Conservation (phyloP, 2,797 vertebrate species). For the Mionectes olivaceus region DNA sequence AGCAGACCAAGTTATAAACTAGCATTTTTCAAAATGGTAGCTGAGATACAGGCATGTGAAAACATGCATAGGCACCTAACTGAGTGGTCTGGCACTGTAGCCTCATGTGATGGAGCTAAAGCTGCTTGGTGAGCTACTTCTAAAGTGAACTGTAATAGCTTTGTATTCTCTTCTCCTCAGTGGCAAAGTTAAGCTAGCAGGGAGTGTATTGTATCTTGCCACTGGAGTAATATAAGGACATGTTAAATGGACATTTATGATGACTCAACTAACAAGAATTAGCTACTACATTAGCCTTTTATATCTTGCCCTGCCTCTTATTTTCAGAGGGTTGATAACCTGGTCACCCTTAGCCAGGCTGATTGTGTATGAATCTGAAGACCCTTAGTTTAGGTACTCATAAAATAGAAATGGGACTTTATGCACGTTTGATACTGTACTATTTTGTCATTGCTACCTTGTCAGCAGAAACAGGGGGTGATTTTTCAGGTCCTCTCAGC, state of each 20-base stretch:
- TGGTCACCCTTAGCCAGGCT: not conserved
- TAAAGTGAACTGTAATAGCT: not conserved
- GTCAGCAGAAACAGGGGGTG: not conserved
- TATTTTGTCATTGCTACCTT: not conserved
- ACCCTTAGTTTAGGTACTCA: not conserved
- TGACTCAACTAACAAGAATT: constrained; percentile 20
- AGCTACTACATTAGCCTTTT: not conserved
- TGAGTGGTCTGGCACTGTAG: not conserved
- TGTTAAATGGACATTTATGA: not conserved
- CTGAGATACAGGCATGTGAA: not conserved
- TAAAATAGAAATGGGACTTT: not conserved
- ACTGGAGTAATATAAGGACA: not conserved
- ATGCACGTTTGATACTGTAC: not conserved
- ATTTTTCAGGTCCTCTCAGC: not conserved
- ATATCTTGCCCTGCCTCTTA: not conserved
- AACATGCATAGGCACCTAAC: not conserved
- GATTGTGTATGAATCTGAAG: not conserved
- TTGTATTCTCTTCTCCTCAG: not conserved
- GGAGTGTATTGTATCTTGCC: not conserved
- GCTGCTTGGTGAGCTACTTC: not conserved
- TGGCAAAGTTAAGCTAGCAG: not conserved
- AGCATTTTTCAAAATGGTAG: not conserved
- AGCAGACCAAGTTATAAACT: not conserved
- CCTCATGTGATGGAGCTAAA: not conserved
- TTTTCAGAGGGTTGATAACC: constrained; percentile 25